phyloP scores from a whole-genome alignment of 2,888 invertebrate genomes.

The Yponomeuta malinellus region DNA sequence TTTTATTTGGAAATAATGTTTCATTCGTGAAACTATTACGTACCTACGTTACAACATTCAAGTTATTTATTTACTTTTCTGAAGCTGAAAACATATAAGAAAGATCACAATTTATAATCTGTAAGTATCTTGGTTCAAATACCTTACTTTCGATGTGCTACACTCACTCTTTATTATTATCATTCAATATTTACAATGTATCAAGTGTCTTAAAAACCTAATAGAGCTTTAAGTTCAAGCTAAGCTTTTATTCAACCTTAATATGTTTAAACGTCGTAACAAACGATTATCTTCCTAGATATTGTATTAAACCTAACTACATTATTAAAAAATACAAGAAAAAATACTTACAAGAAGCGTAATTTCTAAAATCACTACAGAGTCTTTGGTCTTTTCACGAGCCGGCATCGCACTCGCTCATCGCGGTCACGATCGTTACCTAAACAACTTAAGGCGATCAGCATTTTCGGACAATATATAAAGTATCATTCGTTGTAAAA shows the following conservation, averaged over 20 bases:
- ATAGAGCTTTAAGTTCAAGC: slow-evolving; percentile 16
- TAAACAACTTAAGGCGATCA: background rate
- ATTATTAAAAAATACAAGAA: slow-evolving; percentile 8
- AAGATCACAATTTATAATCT: background rate
- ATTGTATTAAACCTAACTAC: slow-evolving; percentile 7
- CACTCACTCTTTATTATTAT: slow-evolving; percentile 2
- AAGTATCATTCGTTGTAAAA: background rate
- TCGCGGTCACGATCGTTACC: background rate
- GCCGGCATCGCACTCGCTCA: slow-evolving; percentile 21
- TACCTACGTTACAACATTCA: too few species aligned
- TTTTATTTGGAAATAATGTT: too few species aligned
- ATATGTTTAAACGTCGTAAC: slow-evolving; percentile 15
- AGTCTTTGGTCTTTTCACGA: slow-evolving; percentile 33
- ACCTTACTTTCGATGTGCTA: slow-evolving; percentile 8
- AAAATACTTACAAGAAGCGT: slow-evolving; percentile 11
- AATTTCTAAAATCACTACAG: slow-evolving; percentile 16
- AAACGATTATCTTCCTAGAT: slow-evolving; percentile 5
- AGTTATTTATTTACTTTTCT: background rate
- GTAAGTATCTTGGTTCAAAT: background rate
- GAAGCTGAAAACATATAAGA: background rate
- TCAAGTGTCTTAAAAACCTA: slow-evolving; percentile 6
- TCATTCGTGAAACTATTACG: too few species aligned
- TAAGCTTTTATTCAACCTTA: slow-evolving; percentile 22
- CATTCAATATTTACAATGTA: slow-evolving; percentile 10
- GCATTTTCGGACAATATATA: background rate